These are phyloP conservation scores for Anagrus nilaparvatae DNA, from an alignment of 1,140 invertebrate species.

Conservation along the genomic window DNA sequence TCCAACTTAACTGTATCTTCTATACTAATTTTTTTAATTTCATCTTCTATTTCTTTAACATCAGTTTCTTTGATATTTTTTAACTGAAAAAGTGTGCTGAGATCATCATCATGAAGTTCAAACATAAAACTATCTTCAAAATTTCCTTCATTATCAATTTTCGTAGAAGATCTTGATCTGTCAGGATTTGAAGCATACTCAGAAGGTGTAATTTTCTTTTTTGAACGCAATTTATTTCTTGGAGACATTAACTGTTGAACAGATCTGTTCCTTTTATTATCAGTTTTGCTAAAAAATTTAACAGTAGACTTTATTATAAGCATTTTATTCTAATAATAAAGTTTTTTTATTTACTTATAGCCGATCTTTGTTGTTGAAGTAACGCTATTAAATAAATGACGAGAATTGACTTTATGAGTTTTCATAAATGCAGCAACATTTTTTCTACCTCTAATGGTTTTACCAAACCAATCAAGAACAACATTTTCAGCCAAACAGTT, in stretches of 20 bases:
- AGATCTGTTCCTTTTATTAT: no score
- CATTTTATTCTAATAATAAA: slow-evolving; percentile 1
- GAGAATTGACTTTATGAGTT: slow-evolving; percentile 21
- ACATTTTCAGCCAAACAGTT: slow-evolving; percentile 27
- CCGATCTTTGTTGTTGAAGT: slow-evolving; percentile 16
- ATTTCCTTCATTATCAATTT: slow-evolving; percentile 13
- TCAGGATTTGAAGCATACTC: slow-evolving; percentile 1
- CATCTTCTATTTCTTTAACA: slow-evolving; percentile 20
- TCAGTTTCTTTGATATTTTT: slow-evolving; percentile 18
- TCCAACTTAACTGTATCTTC: slow-evolving; percentile 19
- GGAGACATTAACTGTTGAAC: no score
- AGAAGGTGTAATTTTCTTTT: background rate
- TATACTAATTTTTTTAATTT: slow-evolving; percentile 25
- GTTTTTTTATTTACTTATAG: slow-evolving; percentile 15
- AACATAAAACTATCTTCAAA: slow-evolving; percentile 11
- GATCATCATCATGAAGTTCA: slow-evolving; percentile 19
- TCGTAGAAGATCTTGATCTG: slow-evolving; percentile 4
- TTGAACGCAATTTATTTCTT: background rate
- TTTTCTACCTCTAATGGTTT: slow-evolving; percentile 23
- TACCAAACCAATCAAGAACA: slow-evolving; percentile 33
- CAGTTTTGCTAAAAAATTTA: background rate
- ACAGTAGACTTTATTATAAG: background rate
- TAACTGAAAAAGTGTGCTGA: slow-evolving; percentile 22
- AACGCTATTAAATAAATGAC: slow-evolving; percentile 25
- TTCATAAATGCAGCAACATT: slow-evolving; percentile 28